phyloP scores from a whole-genome alignment of 2,888 invertebrate genomes.

The Standfussiana lucernea region DNA sequence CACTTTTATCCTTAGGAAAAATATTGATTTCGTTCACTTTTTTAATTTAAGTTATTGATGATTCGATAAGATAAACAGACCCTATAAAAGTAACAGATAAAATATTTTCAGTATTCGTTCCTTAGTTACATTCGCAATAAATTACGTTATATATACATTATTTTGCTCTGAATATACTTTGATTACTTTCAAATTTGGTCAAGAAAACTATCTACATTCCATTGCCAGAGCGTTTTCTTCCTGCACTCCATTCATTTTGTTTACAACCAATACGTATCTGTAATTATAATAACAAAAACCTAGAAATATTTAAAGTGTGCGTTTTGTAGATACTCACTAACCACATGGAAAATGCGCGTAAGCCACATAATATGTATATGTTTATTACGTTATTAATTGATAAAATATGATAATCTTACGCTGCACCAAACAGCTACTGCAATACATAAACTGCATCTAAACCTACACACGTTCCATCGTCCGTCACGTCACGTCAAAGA shows the following conservation, averaged over 20 bases:
- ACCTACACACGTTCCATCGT: slow-evolving; percentile 45
- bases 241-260: background rate
- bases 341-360: background rate
- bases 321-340: no score
- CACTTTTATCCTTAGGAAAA: background rate
- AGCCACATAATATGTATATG: background rate
- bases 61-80: background rate
- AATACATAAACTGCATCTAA: slow-evolving; percentile 34
- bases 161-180: background rate
- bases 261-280: background rate
- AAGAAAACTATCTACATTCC: background rate
- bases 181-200: background rate
- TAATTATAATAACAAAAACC: background rate
- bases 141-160: background rate
- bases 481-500: slow-evolving; percentile 62
- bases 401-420: background rate
- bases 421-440: background rate
- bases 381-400: background rate
- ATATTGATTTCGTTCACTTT: background rate
- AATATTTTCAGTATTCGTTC: background rate
- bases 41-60: no score
- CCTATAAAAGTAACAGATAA: background rate
- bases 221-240: no score
- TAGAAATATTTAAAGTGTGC: background rate
- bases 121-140: background rate